Percentiles rank a stretch among this genome's conserved stretches.
phyloP scores from a whole-genome alignment of 1,140 invertebrate genomes.

The Saccostrea cuccullata region DNA sequence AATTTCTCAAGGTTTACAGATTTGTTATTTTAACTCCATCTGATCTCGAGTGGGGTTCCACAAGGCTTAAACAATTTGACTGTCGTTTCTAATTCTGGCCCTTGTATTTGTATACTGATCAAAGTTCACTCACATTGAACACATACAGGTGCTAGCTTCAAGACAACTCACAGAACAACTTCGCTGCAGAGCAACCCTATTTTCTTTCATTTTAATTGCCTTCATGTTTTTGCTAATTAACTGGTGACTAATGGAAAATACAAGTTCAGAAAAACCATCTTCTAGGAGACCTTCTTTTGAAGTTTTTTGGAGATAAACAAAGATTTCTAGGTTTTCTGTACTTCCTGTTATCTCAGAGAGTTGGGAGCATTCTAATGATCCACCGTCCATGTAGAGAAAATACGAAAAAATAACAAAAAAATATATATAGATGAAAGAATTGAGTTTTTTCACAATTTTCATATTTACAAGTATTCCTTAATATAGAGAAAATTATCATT shows the following conservation, averaged over 20 bases:
- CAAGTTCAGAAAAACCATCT: neutral
- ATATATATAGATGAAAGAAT: too few species aligned
- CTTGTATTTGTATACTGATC: conserved; percentile 28
- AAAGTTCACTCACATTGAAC: conserved; percentile 35
- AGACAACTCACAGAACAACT: conserved; percentile 25
- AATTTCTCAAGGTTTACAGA: conserved; percentile 28
- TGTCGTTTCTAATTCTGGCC: conserved; percentile 27
- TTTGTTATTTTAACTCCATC: conserved; percentile 33
- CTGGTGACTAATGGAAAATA: conserved; percentile 27
- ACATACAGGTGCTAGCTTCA: conserved; percentile 24
- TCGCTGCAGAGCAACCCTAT: neutral
- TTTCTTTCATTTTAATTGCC: conserved; percentile 34
- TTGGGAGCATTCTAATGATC: neutral
- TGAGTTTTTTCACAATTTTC: too few species aligned
- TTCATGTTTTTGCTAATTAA: conserved; percentile 32
- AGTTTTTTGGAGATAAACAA: conserved; percentile 11
- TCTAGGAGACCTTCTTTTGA: neutral
- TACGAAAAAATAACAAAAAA: too few species aligned
- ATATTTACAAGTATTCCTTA: too few species aligned
- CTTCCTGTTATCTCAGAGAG: neutral
- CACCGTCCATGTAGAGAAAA: too few species aligned
- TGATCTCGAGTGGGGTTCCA: conserved; percentile 30
- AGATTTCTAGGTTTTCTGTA: neutral
- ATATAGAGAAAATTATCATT: too few species aligned
- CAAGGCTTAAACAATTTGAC: conserved; percentile 19